Base-by-base conservation (phyloP, 2,888 invertebrate species). In the Osedax frankpressi region DNA sequence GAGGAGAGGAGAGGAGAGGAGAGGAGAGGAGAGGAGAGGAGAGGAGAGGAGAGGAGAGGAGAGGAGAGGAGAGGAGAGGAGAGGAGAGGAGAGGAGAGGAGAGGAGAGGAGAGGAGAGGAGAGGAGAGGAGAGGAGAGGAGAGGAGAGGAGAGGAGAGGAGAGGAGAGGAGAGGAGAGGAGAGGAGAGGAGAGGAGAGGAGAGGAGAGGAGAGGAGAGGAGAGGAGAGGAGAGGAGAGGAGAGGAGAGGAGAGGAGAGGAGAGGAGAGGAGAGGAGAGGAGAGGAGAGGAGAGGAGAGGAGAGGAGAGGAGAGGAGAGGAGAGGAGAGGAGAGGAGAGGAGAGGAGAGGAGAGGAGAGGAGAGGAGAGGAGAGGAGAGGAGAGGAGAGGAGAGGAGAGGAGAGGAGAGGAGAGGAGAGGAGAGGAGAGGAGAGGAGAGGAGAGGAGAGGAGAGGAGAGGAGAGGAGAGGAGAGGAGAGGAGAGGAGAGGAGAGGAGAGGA, bases 61-160 rank as follows among this genome's bases (percentile, higher is more conserved):
- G 44, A n/a, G n/a, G 76, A 26, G 75, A 76, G 14, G 27, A 27
- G 11, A 27, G 28, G 25, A 28, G 26, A 19, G 59, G 11, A n/a
- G 44, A 19, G 44, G 6, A 44, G 6, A 44, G 44, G 11, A 19
- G 6, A 19, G 11, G 19, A 19, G 44, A 19, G 6, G 44, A 11
- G 19, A 19, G 44, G 44, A 11, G 44, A 6, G 19, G 44, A 19
- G 44, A n/a, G n/a, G 76, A 26, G 75, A 76, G 14, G 27, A 27
- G 11, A 27, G 28, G 25, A 28, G 26, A 19, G 59, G 11, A n/a
- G 44, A 19, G 44, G 6, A 44, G 6, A 44, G 44, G 11, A 19
- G 6, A 19, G 11, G 19, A 19, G 44, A 19, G 6, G 44, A 11
- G 19, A 19, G 44, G 44, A 11, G 44, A 6, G 19, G 44, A 19